phyloP scores from a whole-genome alignment of 2,888 invertebrate genomes.

The Andrena flavipes region DNA sequence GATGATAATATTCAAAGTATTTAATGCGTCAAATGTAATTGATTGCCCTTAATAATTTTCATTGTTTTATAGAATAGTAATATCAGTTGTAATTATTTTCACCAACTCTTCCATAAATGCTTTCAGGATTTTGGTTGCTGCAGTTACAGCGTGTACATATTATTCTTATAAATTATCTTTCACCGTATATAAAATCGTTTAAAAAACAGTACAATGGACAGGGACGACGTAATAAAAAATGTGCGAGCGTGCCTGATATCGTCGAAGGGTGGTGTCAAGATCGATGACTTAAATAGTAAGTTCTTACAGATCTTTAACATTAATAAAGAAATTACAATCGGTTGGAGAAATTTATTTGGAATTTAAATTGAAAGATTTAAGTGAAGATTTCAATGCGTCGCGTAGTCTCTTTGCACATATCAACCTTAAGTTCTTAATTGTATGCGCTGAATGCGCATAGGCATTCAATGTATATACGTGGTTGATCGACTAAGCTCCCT shows the following conservation, averaged over 20 bases:
- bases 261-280: slow-evolving; percentile 72
- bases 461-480: too few relatives aligned
- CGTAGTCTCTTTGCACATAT: too few relatives aligned
- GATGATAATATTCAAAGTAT: too few relatives aligned
- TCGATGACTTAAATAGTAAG: slow-evolving; percentile 87
- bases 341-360: not conserved
- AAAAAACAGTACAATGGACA: slow-evolving; percentile 42
- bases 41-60: not conserved
- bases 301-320: slow-evolving; percentile 56
- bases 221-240: slow-evolving; percentile 62
- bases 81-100: not conserved
- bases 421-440: too few relatives aligned
- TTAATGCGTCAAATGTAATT: not conserved
- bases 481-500: too few relatives aligned
- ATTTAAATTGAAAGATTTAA: too few relatives aligned
- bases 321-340: not conserved
- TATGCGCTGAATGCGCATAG: too few relatives aligned
- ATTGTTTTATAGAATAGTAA: not conserved
- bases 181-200: slow-evolving; percentile 6
- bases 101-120: slow-evolving; percentile 1
- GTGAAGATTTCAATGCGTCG: not conserved
- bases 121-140: slow-evolving; percentile 34
- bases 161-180: slow-evolving; percentile 33
- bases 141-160: slow-evolving; percentile 17
- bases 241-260: slow-evolving; percentile 73